phyloP scores from a whole-genome alignment of 1,140 invertebrate species.

The Pseudomyrmex dendroicus region DNA sequence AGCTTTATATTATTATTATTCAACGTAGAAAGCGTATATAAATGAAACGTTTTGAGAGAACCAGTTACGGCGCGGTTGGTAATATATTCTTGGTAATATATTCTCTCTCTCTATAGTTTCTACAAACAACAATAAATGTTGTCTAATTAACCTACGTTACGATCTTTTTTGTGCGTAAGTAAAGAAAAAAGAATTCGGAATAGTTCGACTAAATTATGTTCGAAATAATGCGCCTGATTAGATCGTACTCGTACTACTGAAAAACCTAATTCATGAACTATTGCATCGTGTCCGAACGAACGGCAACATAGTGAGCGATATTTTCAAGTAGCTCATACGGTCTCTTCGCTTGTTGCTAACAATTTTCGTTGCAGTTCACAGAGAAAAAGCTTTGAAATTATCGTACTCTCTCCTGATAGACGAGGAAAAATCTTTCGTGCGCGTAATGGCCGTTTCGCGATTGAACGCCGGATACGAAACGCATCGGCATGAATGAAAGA shows the following conservation, averaged over 20 bases:
- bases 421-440: neutral
- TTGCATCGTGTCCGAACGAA: neutral
- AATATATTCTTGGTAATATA: neutral
- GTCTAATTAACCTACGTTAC: constrained; percentile 23
- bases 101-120: constrained; percentile 1
- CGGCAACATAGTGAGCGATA: constrained; percentile 6
- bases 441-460: constrained; percentile 5
- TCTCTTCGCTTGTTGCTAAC: neutral
- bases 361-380: constrained; percentile 11
- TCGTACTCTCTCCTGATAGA: constrained; percentile 37
- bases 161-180: neutral
- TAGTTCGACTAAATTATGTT: too few species aligned
- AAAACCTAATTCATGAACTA: constrained; percentile 13
- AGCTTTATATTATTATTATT: neutral
- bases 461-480: constrained; percentile 32
- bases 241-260: constrained; percentile 20
- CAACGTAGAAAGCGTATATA: constrained; percentile 12
- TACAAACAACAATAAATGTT: constrained; percentile 6
- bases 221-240: constrained; percentile 6
- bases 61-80: neutral
- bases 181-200: neutral
- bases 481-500: constrained; percentile 79
- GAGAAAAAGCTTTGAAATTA: constrained; percentile 11
- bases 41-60: constrained; percentile 4
- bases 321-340: constrained; percentile 6